phyloP scores from a whole-genome alignment of 2,113 vertebrate species.

The Sylvia atricapilla region DNA sequence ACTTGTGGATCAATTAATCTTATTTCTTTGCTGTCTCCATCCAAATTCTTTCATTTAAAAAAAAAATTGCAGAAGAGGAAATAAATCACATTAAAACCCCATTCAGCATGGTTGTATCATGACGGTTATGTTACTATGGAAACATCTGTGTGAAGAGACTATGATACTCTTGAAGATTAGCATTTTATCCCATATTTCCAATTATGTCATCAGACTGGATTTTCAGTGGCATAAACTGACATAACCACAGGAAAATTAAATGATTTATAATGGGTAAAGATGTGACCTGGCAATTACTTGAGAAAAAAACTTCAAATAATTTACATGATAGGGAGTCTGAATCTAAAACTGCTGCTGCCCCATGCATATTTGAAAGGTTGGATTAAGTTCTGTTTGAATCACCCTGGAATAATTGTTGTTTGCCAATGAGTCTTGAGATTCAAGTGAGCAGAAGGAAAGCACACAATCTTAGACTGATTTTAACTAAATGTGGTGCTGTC shows the following conservation, averaged over 20 bases:
- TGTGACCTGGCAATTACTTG: neutral
- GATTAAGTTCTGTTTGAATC: neutral
- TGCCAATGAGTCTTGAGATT: neutral
- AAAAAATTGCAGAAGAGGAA: neutral
- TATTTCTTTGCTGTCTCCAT: neutral
- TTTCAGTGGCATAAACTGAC: neutral
- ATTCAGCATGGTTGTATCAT: neutral
- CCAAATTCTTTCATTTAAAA: neutral
- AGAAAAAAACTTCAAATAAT: neutral
- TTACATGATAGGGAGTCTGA: neutral
- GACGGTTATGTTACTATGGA: conserved; percentile 43
- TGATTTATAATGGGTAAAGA: neutral
- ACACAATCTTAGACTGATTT: neutral
- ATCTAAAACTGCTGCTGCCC: neutral
- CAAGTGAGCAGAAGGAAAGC: neutral
- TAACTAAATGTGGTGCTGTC: neutral
- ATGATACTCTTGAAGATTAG: neutral
- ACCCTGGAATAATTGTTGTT: neutral
- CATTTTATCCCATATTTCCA: conserved; percentile 21
- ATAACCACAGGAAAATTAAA: neutral
- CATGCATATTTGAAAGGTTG: neutral
- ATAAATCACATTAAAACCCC: neutral
- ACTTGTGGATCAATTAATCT: conserved; percentile 12
- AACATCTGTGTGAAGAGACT: conserved; percentile 27
- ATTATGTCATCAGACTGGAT: conserved; percentile 1